Evolutionary conservation across 2,113 vertebrate genomes (phyloP), one percentile per base, ranked within the genome.

Genomic region (Sylvilagus bachmani): DNA sequence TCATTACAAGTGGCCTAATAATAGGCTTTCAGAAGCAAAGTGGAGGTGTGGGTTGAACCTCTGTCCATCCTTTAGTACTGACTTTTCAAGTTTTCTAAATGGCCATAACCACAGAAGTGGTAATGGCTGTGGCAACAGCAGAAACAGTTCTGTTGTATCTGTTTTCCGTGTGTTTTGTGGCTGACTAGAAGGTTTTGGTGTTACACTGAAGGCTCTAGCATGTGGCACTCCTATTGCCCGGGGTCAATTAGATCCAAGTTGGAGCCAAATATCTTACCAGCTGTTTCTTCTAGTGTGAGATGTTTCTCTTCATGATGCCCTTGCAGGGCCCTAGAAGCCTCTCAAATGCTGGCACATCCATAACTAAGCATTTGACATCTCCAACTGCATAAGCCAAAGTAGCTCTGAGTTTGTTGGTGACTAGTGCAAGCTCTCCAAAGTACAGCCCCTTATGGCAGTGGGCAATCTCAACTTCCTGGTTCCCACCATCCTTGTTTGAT

Each of bases 301-400:
- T 99, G 98, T 99, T 99, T 97, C 99, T 99, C 99, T 99, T 99
- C 99, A 99, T 99, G 98, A 99, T 99, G 98, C 99, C 99, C 99
- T 99, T 99, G 98, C 99, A 99, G 96, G 99, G 99, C 94, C 99
- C 99, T 98, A 99, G 99, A 97, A 99, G 99, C 95, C 99, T 99
- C 98, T 99, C 99, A 91, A 99, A 99, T 0, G 99, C 99, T 98
- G 99, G 99, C 74, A 99, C 98, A 97, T 99, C 99, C 99, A 99
- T 99, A 97, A 99, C 99, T 99, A 99, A 99, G 99, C 99, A 99
- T 97, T 99, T 99, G 97, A 99, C 98, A 29, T 98, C 98, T 73
- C 99, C 99, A 94, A 99, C 98, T 80, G 99, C 99, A 82, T 99
- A 99, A 83, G 99, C 99, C 33, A 99, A 99, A 97, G 99, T 99